phyloP scores from a whole-genome alignment of 2,797 vertebrate species.

The Spea hammondii region DNA sequence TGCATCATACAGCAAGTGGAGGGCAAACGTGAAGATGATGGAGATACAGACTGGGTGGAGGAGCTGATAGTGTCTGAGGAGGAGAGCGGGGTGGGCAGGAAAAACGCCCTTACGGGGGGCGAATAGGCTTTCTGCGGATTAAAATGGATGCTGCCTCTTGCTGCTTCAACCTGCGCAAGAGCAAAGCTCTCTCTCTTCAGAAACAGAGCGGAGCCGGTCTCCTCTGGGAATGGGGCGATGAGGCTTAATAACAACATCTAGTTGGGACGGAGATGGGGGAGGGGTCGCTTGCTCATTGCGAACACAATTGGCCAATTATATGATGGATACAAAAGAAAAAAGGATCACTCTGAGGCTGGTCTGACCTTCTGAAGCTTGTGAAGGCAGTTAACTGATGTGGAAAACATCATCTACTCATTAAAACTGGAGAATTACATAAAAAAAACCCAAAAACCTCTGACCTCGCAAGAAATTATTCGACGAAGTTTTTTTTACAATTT shows the following conservation, averaged over 20 bases:
- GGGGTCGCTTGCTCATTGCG: conserved; percentile 60
- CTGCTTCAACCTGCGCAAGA: conserved; percentile 72
- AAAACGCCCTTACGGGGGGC: conserved; percentile 58
- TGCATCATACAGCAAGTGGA: conserved; percentile 79
- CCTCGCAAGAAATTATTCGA: not conserved
- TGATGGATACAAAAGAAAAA: conserved; percentile 61
- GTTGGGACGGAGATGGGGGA: conserved; percentile 58
- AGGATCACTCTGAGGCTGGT: conserved; percentile 60
- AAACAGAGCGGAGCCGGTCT: conserved; percentile 64
- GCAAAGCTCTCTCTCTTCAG: conserved; percentile 63
- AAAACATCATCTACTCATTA: conserved; percentile 49
- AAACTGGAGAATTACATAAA: conserved; percentile 7
- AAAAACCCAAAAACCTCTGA: conserved; percentile 16
- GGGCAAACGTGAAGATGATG: conserved; percentile 52
- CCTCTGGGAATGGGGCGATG: conserved; percentile 60
- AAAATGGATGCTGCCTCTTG: conserved; percentile 69
- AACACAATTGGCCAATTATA: conserved; percentile 73
- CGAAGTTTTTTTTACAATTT: no score
- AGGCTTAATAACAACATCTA: conserved; percentile 57
- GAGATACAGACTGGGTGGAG: conserved; percentile 38
- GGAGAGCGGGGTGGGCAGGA: conserved; percentile 44
- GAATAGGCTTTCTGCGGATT: conserved; percentile 65
- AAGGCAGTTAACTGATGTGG: conserved; percentile 66
- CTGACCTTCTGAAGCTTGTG: conserved; percentile 67
- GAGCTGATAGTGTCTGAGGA: conserved; percentile 24